These are phyloP conservation scores for Lithobates sylvaticus DNA, from an alignment of 2,797 vertebrate genomes.

Conservation along the genomic window DNA sequence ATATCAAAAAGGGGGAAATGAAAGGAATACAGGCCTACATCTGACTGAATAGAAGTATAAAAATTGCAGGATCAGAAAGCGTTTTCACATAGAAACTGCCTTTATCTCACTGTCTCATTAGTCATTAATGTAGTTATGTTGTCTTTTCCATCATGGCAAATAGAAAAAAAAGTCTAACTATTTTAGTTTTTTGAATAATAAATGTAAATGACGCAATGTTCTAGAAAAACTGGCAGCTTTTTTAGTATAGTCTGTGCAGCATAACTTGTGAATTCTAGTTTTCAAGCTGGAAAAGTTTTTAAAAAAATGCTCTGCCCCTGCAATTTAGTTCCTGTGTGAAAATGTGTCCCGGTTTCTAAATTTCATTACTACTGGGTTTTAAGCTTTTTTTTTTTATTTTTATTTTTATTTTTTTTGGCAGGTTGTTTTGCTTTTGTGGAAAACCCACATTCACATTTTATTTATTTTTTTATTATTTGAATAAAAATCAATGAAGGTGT, in stretches of 20 bases:
- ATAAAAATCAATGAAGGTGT: too few species aligned
- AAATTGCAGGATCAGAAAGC: constrained; percentile 49
- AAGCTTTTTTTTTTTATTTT: too few species aligned
- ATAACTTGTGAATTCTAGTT: background rate
- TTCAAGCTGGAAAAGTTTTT: background rate
- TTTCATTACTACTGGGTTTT: too few species aligned
- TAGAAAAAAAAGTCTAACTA: constrained; percentile 31
- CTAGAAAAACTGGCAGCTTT: background rate
- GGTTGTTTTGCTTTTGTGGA: too few species aligned
- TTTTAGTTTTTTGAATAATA: background rate
- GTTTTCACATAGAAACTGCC: constrained; percentile 40
- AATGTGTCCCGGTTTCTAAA: too few species aligned
- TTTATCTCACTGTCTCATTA: constrained; percentile 58
- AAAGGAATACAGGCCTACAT: constrained; percentile 44
- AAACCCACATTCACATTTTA: too few species aligned
- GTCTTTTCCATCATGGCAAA: constrained; percentile 9
- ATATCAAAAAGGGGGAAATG: constrained; percentile 48
- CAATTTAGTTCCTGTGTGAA: too few species aligned
- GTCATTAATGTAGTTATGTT: constrained; percentile 55
- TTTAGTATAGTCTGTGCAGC: background rate
- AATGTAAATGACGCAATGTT: background rate
- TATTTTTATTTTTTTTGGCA: too few species aligned
- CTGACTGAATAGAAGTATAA: constrained; percentile 44
- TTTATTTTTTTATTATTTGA: too few species aligned
- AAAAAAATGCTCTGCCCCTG: background rate